A percentile compares a stretch with the other conserved stretches of the same genome.
phyloP scores from a whole-genome alignment of 2,113 vertebrate genomes.

The Hippolais icterina region DNA sequence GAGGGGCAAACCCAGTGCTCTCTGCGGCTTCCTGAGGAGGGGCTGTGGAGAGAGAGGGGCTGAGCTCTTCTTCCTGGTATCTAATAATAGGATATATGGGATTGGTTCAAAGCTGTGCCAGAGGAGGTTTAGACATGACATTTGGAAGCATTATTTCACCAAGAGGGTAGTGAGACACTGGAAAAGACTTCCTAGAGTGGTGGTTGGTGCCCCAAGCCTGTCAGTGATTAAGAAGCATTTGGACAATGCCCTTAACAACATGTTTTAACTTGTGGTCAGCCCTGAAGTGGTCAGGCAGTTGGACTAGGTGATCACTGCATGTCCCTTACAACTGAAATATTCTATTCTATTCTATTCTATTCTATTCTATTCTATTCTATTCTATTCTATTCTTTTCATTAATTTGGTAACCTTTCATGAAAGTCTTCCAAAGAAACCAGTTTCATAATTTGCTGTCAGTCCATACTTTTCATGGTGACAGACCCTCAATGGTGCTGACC shows the following conservation, averaged over 20 bases:
- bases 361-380: too few species aligned
- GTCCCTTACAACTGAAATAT: background rate
- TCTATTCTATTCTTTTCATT: background rate
- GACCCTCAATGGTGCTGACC: background rate
- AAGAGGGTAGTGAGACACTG: background rate
- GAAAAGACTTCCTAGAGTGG: background rate
- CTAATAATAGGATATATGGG: too few species aligned
- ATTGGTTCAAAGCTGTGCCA: background rate
- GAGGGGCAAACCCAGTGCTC: rapidly evolving
- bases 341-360: background rate
- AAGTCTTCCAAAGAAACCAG: background rate
- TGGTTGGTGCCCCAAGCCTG: background rate
- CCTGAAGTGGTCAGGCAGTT: background rate
- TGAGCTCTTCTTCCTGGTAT: background rate
- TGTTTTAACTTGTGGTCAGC: background rate
- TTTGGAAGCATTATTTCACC: background rate
- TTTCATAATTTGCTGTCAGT: background rate
- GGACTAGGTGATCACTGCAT: background rate
- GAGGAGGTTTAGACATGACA: background rate
- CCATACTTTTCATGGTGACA: background rate
- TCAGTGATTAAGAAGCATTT: background rate
- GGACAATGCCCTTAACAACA: background rate
- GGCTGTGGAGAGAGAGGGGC: background rate
- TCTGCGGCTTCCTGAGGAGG: background rate
- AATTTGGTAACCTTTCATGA: background rate